phyloP scores from a whole-genome alignment of 2,113 vertebrate genomes.

The Mohoua ochrocephala region DNA sequence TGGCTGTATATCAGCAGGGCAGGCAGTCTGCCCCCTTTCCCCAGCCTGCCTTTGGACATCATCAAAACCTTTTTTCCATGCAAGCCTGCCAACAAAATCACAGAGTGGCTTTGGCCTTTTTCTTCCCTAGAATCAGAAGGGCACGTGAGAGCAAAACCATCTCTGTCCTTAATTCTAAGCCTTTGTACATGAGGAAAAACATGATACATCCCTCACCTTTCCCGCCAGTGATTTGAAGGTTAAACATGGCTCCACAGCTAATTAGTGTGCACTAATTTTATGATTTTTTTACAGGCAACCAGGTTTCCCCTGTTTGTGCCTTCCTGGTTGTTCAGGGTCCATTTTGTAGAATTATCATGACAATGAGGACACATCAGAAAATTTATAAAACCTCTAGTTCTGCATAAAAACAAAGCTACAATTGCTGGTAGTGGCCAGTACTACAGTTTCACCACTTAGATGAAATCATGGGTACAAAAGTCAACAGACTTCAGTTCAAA shows the following conservation, averaged over 20 bases:
- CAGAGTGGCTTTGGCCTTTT: neutral
- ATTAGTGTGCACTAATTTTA: neutral
- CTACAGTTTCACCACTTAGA: neutral
- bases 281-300: neutral
- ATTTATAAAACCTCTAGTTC: neutral
- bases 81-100: neutral
- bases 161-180: neutral
- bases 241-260: neutral
- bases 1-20: neutral
- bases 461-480: neutral
- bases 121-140: neutral
- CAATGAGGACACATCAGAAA: neutral
- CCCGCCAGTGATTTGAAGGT: neutral
- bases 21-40: neutral
- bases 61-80: neutral
- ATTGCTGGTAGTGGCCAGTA: neutral
- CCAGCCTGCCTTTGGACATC: neutral
- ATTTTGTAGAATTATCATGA: neutral
- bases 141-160: neutral
- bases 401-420: neutral
- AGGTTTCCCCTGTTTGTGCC: neutral
- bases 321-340: neutral
- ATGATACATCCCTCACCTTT: neutral
- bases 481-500: neutral
- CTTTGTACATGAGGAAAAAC: neutral